phyloP scores from a whole-genome alignment of 2,113 vertebrate species.

The Tragelaphus imberbis region DNA sequence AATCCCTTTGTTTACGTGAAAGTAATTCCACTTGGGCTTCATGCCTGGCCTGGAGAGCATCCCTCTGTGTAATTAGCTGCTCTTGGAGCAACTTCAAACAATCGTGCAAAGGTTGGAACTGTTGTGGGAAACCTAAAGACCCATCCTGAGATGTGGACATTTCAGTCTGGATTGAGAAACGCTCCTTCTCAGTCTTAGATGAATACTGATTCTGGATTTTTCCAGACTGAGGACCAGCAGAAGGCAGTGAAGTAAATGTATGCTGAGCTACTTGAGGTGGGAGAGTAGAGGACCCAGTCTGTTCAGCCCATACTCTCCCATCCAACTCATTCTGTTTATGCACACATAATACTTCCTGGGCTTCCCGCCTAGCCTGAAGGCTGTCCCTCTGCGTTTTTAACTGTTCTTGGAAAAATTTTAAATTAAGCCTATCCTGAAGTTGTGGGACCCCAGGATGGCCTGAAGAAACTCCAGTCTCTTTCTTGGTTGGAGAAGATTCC shows the following conservation, averaged over 20 bases:
- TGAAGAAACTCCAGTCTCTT: neutral
- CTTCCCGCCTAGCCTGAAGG: conserved; percentile 76
- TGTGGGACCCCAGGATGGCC: neutral
- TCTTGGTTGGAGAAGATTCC: conserved; percentile 8
- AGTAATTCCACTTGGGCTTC: conserved; percentile 73
- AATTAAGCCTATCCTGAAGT: conserved; percentile 43
- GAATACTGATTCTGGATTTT: conserved; percentile 12
- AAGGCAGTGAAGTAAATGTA: neutral
- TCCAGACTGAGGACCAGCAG: neutral
- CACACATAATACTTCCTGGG: conserved; percentile 75
- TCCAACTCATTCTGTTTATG: conserved; percentile 71
- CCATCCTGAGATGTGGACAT: conserved; percentile 61
- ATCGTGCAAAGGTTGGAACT: conserved; percentile 20
- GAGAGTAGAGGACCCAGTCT: neutral
- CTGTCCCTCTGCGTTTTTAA: conserved; percentile 73
- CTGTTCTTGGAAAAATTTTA: conserved; percentile 74
- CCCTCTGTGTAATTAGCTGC: conserved; percentile 70
- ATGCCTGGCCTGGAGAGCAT: conserved; percentile 71
- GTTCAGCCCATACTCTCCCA: conserved; percentile 55
- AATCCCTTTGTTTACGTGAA: conserved; percentile 59
- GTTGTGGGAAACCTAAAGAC: conserved; percentile 58
- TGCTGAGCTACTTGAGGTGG: conserved; percentile 17
- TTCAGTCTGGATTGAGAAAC: conserved; percentile 60
- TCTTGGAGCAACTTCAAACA: conserved; percentile 75
- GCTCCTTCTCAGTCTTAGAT: neutral